phyloP scores from a whole-genome alignment of 1,140 invertebrate species.

The Dendroctonus ponderosae region DNA sequence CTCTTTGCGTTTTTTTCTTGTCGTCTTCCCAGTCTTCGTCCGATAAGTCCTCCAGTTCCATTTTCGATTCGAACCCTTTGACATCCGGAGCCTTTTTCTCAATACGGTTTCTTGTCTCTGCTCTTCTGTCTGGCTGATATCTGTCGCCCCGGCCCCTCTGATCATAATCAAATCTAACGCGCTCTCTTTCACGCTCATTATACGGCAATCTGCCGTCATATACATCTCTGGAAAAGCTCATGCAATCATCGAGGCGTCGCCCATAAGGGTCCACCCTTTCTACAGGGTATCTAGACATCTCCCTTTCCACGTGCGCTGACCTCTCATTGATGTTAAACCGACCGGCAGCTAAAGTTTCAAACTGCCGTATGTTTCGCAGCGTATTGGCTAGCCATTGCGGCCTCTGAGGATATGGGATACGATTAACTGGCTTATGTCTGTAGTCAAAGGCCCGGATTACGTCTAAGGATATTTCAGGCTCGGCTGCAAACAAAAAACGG shows the following conservation, averaged over 20 bases:
- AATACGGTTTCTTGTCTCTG: not conserved
- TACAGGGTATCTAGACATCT: not conserved
- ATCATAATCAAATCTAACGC: not conserved
- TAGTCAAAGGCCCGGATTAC: conserved; percentile 47
- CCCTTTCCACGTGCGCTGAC: conserved; percentile 3
- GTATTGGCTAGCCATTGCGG: conserved; percentile 45
- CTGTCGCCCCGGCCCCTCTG: not conserved
- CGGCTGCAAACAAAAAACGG: conserved; percentile 32
- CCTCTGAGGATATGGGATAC: conserved; percentile 46
- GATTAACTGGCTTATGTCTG: conserved; percentile 47
- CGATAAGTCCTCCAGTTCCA: conserved; percentile 36
- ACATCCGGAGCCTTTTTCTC: conserved; percentile 2
- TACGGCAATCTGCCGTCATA: too few relatives aligned
- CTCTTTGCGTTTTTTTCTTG: conserved; percentile 27
- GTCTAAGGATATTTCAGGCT: conserved; percentile 41
- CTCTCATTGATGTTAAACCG: conserved; percentile 5
- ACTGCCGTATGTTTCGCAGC: conserved; percentile 45
- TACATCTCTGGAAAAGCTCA: too few relatives aligned
- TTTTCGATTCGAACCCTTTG: conserved; percentile 6
- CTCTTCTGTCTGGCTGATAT: not conserved
- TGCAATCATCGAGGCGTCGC: not conserved
- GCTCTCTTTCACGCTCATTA: conserved; percentile 4
- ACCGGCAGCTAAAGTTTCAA: conserved; percentile 39
- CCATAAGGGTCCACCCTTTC: conserved; percentile 6
- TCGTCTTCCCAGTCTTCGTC: conserved; percentile 52